Conservation (phyloP, 2,113 vertebrate species). For the Columbina picui region DNA sequence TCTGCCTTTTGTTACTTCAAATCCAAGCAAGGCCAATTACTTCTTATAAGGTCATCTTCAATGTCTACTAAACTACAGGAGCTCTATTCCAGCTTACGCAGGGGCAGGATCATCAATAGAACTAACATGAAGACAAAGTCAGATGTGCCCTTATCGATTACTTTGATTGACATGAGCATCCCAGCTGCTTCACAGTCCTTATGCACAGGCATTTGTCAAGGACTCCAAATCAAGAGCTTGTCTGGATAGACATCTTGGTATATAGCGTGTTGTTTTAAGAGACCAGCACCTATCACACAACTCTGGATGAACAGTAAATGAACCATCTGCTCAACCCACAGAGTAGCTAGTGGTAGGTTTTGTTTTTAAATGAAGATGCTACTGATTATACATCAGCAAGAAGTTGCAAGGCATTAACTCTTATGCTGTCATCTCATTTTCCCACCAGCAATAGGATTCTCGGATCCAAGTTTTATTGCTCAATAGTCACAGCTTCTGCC, state of each 20-base stretch:
- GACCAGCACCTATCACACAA: background rate
- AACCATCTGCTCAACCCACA: constrained; percentile 24
- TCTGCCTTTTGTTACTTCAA: background rate
- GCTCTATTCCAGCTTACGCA: background rate
- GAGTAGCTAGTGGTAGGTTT: constrained; percentile 42
- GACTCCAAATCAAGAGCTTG: background rate
- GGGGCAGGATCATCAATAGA: background rate
- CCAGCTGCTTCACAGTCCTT: background rate
- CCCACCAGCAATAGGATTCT: constrained; percentile 63
- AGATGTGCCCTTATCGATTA: background rate
- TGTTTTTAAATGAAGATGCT: constrained; percentile 56
- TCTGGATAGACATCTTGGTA: background rate
- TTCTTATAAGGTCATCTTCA: background rate
- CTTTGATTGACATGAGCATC: background rate
- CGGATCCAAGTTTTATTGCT: constrained; percentile 65
- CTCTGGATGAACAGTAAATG: constrained; percentile 12
- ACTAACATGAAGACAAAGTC: background rate
- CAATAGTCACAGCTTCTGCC: constrained; percentile 63
- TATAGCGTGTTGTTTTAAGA: background rate
- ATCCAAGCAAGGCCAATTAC: background rate
- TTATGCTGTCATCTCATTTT: constrained; percentile 44
- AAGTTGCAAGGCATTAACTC: constrained; percentile 55
- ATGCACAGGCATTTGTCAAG: background rate
- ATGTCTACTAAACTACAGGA: background rate
- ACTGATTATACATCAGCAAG: constrained; percentile 55